Evolutionary conservation across 2,888 invertebrate genomes (phyloP).

Genomic region (Drosophila hamatofila): DNA sequence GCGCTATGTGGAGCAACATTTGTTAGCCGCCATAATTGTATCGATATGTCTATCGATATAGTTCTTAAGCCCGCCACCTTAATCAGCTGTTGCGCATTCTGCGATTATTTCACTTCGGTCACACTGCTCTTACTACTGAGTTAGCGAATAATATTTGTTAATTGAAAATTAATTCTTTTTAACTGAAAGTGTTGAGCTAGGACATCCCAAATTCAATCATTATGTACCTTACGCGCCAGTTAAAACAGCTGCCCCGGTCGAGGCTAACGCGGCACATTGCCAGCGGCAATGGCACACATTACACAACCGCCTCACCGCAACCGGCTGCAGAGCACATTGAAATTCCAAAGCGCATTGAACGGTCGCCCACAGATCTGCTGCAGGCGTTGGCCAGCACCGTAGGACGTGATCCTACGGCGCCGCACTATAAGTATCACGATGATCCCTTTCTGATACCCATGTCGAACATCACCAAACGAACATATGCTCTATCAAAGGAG

Average conservation of each 20-base stretch:
- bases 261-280: conserved; percentile 44
- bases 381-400: conserved; percentile 92
- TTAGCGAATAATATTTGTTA: conserved; percentile 23
- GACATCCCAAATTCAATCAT: background rate
- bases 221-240: conserved; percentile 75
- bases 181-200: conserved; percentile 49
- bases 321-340: conserved; percentile 85
- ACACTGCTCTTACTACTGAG: conserved; percentile 21
- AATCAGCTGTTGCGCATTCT: conserved; percentile 27
- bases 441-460: conserved; percentile 94
- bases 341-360: conserved; percentile 90
- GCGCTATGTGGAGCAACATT: conserved; percentile 9
- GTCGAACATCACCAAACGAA: conserved; percentile 89
- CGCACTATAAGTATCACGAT: conserved; percentile 96
- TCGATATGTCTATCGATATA: conserved; percentile 7
- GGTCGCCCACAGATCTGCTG: conserved; percentile 93
- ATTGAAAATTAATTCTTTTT: conserved; percentile 35
- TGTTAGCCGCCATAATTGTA: conserved; percentile 4
- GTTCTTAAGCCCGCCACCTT: background rate
- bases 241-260: conserved; percentile 49
- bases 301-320: conserved; percentile 56
- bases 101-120: conserved; percentile 25
- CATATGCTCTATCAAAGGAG: conserved; percentile 92
- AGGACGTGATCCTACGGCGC: conserved; percentile 92
- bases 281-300: conserved; percentile 50